These are phyloP conservation scores for Tetrax tetrax DNA, from an alignment of 2,113 vertebrate genomes.

Conservation along the genomic window DNA sequence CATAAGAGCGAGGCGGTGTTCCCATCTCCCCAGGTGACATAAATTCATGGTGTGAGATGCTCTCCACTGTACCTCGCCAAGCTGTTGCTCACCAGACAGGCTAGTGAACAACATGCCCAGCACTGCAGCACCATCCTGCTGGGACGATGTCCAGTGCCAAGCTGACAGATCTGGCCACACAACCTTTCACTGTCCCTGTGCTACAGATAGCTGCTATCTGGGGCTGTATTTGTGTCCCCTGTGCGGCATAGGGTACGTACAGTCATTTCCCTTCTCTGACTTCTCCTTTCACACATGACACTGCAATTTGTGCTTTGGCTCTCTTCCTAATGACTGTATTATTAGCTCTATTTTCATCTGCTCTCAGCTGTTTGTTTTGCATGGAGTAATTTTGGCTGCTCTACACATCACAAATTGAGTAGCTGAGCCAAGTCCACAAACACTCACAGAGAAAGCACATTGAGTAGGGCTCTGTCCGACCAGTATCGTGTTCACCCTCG, in stretches of 20 bases:
- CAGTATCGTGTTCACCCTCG: not conserved
- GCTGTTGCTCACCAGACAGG: not conserved
- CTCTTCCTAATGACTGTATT: conserved; percentile 60
- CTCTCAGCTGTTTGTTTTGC: conserved; percentile 56
- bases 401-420: not conserved
- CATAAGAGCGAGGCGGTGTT: not conserved
- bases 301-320: conserved; percentile 54
- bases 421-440: conserved; percentile 30
- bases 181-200: not conserved
- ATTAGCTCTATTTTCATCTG: conserved; percentile 70
- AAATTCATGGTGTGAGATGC: not conserved
- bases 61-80: rapidly evolving
- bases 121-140: not conserved
- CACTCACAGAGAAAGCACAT: not conserved
- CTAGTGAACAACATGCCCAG: not conserved
- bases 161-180: not conserved
- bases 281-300: conserved; percentile 20
- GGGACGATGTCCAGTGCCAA: not conserved
- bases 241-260: rapidly evolving
- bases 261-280: not conserved
- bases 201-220: not conserved
- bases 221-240: not conserved
- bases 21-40: not conserved
- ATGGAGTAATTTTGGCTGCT: conserved; percentile 58
- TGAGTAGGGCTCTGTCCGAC: not conserved